Conservation (phyloP, 2,888 invertebrate species). For the Oligia fasciuncula region DNA sequence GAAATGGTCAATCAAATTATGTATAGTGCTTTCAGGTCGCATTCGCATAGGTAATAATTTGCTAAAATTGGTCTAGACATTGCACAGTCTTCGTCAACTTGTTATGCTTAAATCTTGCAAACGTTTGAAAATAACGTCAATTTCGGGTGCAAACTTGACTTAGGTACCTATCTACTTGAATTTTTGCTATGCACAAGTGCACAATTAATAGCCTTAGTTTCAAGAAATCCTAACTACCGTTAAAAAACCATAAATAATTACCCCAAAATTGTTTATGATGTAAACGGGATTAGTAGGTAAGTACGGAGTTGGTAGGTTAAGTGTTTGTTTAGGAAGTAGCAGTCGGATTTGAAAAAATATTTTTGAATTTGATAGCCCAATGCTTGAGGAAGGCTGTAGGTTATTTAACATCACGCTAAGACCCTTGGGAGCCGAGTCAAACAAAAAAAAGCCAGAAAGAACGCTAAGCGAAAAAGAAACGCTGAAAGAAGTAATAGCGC, state of each 20-base stretch:
- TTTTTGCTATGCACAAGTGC: not conserved
- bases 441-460: not conserved
- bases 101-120: not conserved
- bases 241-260: not conserved
- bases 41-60: not conserved
- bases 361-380: too few species aligned
- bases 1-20: conserved; percentile 13
- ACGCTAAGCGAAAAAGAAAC: not conserved
- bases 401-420: too few species aligned
- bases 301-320: not conserved
- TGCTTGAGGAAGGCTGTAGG: too few species aligned
- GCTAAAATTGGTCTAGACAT: not conserved
- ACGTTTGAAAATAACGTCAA: not conserved
- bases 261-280: not conserved
- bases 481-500: not conserved
- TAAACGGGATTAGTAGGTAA: not conserved
- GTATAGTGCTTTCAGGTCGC: not conserved
- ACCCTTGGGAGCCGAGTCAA: too few species aligned
- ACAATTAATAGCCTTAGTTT: not conserved
- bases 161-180: not conserved
- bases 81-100: not conserved
- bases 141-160: not conserved
- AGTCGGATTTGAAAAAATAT: too few species aligned
- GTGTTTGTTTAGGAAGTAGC: too few species aligned
- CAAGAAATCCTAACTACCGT: not conserved